Base-by-base conservation (phyloP, 2,113 vertebrate genomes). In the Sebastes fasciatus region DNA sequence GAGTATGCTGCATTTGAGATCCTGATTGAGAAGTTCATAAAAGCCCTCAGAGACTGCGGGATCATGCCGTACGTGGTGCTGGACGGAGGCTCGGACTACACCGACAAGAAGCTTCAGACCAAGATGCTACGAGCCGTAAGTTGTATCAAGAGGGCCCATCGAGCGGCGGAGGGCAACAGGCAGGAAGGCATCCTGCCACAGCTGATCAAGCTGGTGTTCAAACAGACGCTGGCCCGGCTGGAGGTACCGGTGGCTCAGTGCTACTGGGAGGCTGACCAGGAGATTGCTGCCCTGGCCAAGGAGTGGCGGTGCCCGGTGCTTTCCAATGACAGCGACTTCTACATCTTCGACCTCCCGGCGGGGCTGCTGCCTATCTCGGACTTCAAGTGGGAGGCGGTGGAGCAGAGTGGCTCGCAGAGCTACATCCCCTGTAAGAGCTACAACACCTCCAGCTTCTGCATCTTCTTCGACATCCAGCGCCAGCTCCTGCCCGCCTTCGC, bases 261-360 rank as follows among this genome's bases (percentile, higher is more conserved):
- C 86, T 94, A 96, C 51, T 94, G 90, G 23, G 97, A 98, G 89
- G 97, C 98, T 1, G 97, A 98, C 86, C 90, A 89, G 55, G 95
- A 98, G 77, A 93, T 96, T 3, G 96, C 96, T 0, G 94, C 96
- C 1, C 89, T 99, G 72, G 98, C 97, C 57, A 93, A 91, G 46
- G 87, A 95, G 26, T 98, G 97, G 97, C 76, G 84, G 23, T 98
- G 97, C 63, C 97, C 97, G 0, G 95, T 98, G 14, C 93, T 98
- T 3, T 96, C 97, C 0, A 87, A 91, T 0, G 97, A 98, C 81
- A 98, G 96, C 63, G 97, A 98, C 91, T 99, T 99, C 76, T 98
- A 91, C 86, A 93, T 97, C 64, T 98, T 97, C 84, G 91, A 96
- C 49, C 86, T 98, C 42, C 89, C 86, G 1, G 90, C 17, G 12